Evolutionary conservation across 2,888 invertebrate genomes (phyloP).

Genomic region (Tipula helvola): DNA sequence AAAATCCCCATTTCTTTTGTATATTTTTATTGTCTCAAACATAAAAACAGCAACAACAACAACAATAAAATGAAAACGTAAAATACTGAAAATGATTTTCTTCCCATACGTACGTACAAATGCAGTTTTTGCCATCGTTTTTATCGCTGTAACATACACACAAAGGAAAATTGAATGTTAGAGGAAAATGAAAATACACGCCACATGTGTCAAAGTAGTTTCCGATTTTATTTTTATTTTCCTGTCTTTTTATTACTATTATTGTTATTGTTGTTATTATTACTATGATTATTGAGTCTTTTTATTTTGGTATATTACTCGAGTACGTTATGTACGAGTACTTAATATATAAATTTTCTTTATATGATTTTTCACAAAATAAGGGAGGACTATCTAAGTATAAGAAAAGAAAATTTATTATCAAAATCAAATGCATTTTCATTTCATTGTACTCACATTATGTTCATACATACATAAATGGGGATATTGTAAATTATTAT

Average conservation of each 20-base stretch:
- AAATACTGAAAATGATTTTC: not conserved
- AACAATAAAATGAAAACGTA: not conserved
- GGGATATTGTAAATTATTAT: not conserved
- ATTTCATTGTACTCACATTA: not conserved
- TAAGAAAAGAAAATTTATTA: not conserved
- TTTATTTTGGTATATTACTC: not conserved
- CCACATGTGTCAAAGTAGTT: slow-evolving; percentile 4
- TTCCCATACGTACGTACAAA: not conserved
- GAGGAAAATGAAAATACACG: not conserved
- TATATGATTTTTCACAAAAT: not conserved
- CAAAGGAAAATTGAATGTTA: not conserved
- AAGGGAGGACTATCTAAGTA: not conserved
- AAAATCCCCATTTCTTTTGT: not conserved
- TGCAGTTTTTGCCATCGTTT: not conserved
- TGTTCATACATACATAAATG: not conserved
- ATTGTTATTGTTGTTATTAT: not conserved
- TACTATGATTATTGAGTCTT: not conserved
- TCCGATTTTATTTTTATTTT: not conserved
- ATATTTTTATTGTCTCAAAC: not conserved
- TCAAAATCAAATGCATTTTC: not conserved
- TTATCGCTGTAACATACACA: not conserved
- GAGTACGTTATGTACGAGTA: not conserved
- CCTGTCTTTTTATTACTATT: not conserved
- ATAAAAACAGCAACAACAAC: not conserved
- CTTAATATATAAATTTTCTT: not conserved